phyloP scores from a whole-genome alignment of 2,888 invertebrate species.

The Andrena bicolor region DNA sequence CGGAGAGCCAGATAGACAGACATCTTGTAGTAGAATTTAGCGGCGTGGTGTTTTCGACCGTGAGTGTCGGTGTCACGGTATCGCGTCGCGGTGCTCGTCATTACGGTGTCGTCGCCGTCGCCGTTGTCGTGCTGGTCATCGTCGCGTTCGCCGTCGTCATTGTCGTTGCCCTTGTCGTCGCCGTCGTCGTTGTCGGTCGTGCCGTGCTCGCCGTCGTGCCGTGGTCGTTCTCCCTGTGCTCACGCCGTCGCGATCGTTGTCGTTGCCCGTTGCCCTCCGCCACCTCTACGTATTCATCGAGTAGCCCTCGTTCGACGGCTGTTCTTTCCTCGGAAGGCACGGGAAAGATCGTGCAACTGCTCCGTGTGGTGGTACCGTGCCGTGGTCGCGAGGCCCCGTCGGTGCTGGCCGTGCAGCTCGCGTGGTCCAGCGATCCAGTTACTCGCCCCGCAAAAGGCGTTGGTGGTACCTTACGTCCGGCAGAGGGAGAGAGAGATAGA shows the following conservation, averaged over 20 bases:
- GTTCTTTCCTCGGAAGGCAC: background rate
- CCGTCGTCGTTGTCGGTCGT: too few relatives aligned
- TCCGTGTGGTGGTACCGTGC: conserved; percentile 58
- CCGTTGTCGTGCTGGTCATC: conserved; percentile 37
- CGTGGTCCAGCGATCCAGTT: conserved; percentile 71
- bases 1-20: conserved; percentile 80
- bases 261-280: conserved; percentile 15
- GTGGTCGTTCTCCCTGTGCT: conserved; percentile 27
- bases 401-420: conserved; percentile 67
- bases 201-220: conserved; percentile 41
- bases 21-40: conserved; percentile 84
- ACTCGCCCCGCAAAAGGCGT: conserved; percentile 65
- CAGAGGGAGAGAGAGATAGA: conserved; percentile 44
- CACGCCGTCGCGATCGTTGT: conserved; percentile 32
- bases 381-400: conserved; percentile 56
- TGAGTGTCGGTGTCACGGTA: conserved; percentile 74
- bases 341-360: conserved; percentile 12
- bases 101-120: conserved; percentile 71
- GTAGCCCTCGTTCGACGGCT: conserved; percentile 34
- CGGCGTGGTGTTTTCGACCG: conserved; percentile 80
- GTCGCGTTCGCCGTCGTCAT: conserved; percentile 47
- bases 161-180: conserved; percentile 42
- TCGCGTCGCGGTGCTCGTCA: conserved; percentile 73
- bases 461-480: conserved; percentile 58
- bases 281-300: background rate